Conservation (phyloP, 1,140 invertebrate species). For the Drosophila sturtevanti region DNA sequence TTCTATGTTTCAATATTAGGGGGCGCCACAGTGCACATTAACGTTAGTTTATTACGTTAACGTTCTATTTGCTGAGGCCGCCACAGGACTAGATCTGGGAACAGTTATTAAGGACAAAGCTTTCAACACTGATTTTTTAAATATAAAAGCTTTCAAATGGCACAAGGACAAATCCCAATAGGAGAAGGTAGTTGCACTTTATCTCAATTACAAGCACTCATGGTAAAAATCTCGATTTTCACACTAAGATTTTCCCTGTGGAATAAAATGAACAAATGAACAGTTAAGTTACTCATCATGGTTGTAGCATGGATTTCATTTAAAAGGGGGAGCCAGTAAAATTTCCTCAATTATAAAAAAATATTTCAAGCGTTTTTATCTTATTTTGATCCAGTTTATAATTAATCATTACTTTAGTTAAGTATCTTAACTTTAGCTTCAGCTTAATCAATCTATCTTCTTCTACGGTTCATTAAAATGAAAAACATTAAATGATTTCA, state of each 20-base stretch:
- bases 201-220: background rate
- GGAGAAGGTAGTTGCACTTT: background rate
- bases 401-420: too few relatives aligned
- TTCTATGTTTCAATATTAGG: slow-evolving; percentile 32
- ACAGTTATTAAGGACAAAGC: slow-evolving; percentile 23
- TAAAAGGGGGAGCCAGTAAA: too few relatives aligned
- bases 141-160: background rate
- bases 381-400: too few relatives aligned
- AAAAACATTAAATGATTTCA: too few relatives aligned
- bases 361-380: too few relatives aligned
- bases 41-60: background rate
- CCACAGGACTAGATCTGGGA: slow-evolving; percentile 19
- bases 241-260: too few relatives aligned
- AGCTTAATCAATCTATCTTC: too few relatives aligned
- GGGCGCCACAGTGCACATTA: background rate
- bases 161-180: background rate
- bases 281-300: background rate
- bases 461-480: too few relatives aligned
- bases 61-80: background rate
- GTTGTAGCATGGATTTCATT: background rate
- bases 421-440: too few relatives aligned
- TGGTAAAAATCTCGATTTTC: background rate
- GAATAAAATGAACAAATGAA: too few relatives aligned
- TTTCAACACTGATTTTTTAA: background rate
- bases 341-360: too few relatives aligned